Percentiles rank a stretch among this genome's conserved stretches.
These are phyloP conservation scores for Fistularia commersonii DNA, from an alignment of 2,797 vertebrate genomes.

Conservation along the genomic window DNA sequence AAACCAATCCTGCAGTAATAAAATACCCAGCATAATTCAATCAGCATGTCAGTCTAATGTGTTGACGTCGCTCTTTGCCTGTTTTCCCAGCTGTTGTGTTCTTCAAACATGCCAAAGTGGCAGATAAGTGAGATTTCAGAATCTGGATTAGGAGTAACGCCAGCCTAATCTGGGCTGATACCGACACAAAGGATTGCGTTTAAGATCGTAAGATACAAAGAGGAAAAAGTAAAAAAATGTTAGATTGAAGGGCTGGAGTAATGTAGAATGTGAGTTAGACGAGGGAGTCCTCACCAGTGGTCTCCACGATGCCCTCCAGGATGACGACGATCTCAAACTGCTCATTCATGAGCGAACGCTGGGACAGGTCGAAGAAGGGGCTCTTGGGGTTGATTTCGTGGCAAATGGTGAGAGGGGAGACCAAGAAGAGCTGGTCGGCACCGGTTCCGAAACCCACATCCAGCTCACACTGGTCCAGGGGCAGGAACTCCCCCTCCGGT, in stretches of 20 bases:
- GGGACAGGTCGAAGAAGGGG: constrained; percentile 87
- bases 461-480: constrained; percentile 87
- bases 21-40: constrained; percentile 61
- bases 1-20: constrained; percentile 51
- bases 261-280: neutral
- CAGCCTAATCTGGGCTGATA: too few species aligned
- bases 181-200: too few species aligned
- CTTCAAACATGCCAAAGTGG: constrained; percentile 15
- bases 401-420: constrained; percentile 90
- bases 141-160: constrained; percentile 11
- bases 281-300: constrained; percentile 74
- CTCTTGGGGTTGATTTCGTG: constrained; percentile 89
- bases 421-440: constrained; percentile 88
- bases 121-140: constrained; percentile 28
- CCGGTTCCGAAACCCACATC: constrained; percentile 90
- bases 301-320: constrained; percentile 90
- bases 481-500: constrained; percentile 88
- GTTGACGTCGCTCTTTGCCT: constrained; percentile 15
- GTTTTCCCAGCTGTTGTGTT: constrained; percentile 1
- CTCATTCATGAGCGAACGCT: constrained; percentile 83
- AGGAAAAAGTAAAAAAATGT: neutral
- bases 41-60: constrained; percentile 30
- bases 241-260: constrained; percentile 22
- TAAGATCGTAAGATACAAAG: too few species aligned
- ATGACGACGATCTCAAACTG: constrained; percentile 92